Conservation (phyloP, 2,888 invertebrate genomes). For the Hecatera dysodea region DNA sequence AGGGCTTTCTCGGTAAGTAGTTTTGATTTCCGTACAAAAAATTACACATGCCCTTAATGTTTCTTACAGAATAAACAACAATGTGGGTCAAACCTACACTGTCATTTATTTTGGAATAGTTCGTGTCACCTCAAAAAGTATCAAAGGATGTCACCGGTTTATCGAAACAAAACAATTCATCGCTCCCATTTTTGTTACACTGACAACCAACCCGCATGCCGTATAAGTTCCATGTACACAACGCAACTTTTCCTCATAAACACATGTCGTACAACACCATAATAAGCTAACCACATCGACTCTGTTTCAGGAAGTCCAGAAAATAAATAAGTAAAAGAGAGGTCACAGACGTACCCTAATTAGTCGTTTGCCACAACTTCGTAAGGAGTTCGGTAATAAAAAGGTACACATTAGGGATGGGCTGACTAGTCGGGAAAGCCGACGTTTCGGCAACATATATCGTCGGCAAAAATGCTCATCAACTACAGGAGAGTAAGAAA, state of each 20-base stretch:
- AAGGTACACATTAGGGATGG: background rate
- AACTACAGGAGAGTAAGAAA: too few relatives aligned
- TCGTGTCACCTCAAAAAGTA: background rate
- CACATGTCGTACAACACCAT: conserved; percentile 12
- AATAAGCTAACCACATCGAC: conserved; percentile 23
- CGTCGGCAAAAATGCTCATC: too few relatives aligned
- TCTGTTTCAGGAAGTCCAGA: conserved; percentile 27
- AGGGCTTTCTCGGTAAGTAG: too few relatives aligned
- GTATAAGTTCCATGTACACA: conserved; percentile 19
- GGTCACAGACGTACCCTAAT: conserved; percentile 40
- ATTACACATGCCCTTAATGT: too few relatives aligned
- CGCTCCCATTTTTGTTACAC: background rate
- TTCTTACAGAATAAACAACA: too few relatives aligned
- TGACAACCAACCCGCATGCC: conserved; percentile 19
- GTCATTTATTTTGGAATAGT: background rate
- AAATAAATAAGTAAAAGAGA: conserved; percentile 49
- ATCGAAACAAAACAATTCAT: background rate
- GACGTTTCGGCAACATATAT: background rate
- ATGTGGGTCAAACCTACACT: too few relatives aligned
- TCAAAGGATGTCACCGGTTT: background rate
- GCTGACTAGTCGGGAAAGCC: background rate
- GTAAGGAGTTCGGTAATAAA: conserved; percentile 20
- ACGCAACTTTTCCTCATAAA: conserved; percentile 28
- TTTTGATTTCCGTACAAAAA: background rate
- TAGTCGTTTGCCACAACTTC: conserved; percentile 42